Conservation (phyloP, 2,113 vertebrate species). For the Syngnathus scovelli region DNA sequence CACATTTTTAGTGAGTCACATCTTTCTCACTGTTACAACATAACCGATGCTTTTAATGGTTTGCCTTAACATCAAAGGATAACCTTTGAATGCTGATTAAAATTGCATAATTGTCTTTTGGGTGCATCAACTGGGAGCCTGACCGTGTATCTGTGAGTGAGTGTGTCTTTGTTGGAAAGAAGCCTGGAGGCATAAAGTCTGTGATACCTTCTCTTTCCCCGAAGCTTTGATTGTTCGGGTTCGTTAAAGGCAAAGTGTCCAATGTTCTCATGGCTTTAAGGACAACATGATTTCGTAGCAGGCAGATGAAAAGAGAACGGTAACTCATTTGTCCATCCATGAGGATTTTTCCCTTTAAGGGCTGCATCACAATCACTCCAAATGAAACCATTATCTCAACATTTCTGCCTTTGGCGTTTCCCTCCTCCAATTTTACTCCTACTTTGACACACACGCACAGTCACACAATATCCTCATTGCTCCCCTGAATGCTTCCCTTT, state of each 20-base stretch:
- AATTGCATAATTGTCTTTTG: constrained; percentile 26
- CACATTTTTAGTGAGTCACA: constrained; percentile 39
- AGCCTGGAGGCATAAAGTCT: constrained; percentile 32
- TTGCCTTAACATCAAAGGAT: constrained; percentile 18
- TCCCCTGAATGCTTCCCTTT: constrained; percentile 20
- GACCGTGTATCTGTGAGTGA: constrained; percentile 19
- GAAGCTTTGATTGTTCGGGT: constrained; percentile 43
- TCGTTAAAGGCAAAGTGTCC: constrained; percentile 47
- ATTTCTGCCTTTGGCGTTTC: constrained; percentile 44
- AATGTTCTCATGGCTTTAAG: constrained; percentile 42
- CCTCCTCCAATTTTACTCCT: constrained; percentile 22
- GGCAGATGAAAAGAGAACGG: constrained; percentile 44
- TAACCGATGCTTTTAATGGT: constrained; percentile 15
- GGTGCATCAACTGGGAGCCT: constrained; percentile 12
- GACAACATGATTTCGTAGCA: constrained; percentile 18
- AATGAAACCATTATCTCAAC: constrained; percentile 63
- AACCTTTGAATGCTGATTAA: constrained; percentile 37
- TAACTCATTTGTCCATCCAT: constrained; percentile 38
- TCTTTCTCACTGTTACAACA: constrained; percentile 24
- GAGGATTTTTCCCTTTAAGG: constrained; percentile 41
- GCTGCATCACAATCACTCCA: constrained; percentile 44
- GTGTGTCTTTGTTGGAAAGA: constrained; percentile 30
- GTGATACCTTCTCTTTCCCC: constrained; percentile 21
- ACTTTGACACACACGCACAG: constrained; percentile 13
- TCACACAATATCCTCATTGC: constrained; percentile 10